phyloP scores from a whole-genome alignment of 1,140 invertebrate genomes.

The Spodoptera frugiperda region DNA sequence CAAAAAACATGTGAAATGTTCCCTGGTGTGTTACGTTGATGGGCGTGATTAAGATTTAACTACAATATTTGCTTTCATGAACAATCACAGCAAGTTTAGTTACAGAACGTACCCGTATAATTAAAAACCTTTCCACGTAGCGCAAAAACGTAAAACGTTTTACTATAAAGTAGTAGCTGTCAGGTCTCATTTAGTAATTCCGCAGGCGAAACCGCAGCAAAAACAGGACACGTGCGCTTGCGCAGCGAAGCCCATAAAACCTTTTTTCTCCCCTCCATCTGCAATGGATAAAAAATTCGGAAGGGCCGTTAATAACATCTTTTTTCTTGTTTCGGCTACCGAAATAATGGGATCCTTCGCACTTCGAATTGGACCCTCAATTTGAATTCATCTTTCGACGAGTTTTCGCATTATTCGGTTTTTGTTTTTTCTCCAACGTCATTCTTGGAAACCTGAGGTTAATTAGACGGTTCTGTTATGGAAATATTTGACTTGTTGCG shows the following conservation, averaged over 20 bases:
- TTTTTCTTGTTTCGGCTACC: constrained; percentile 63
- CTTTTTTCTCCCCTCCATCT: constrained; percentile 52
- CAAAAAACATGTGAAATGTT: constrained; percentile 20
- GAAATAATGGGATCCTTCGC: constrained; percentile 70
- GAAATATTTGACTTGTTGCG: constrained; percentile 61
- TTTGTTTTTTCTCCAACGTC: constrained; percentile 42
- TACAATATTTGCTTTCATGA: neutral
- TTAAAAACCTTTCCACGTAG: neutral
- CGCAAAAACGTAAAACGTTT: constrained; percentile 9
- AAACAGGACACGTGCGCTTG: constrained; percentile 51
- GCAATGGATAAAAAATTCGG: constrained; percentile 63
- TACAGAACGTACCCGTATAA: neutral
- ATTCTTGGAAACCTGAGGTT: constrained; percentile 59
- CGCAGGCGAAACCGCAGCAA: constrained; percentile 45
- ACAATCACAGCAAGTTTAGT: neutral
- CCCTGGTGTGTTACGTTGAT: constrained; percentile 4
- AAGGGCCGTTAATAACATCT: constrained; percentile 62
- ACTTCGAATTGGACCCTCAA: constrained; percentile 61
- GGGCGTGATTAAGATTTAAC: neutral
- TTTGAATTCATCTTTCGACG: constrained; percentile 65
- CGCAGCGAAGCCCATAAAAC: constrained; percentile 57
- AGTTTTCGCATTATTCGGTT: constrained; percentile 42
- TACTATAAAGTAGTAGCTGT: constrained; percentile 22
- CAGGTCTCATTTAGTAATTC: constrained; percentile 44
- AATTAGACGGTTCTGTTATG: constrained; percentile 60